Conservation (phyloP, 2,113 vertebrate species). For the Platysternon megacephalum region DNA sequence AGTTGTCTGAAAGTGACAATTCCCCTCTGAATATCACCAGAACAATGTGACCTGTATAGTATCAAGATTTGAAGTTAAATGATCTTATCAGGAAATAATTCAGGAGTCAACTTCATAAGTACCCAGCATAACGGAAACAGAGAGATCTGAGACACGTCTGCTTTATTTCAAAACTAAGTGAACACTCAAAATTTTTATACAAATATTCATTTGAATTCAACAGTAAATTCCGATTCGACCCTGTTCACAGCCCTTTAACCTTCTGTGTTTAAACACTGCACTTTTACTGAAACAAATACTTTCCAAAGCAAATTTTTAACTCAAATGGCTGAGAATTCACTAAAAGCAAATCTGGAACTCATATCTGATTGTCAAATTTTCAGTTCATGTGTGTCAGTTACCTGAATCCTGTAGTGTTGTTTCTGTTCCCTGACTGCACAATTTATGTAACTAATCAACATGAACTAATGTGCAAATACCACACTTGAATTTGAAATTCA, state of each 20-base stretch:
- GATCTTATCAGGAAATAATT: slow-evolving; percentile 77
- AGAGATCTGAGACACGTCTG: slow-evolving; percentile 10
- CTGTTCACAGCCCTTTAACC: not conserved
- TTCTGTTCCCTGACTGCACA: not conserved
- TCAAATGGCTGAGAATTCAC: not conserved
- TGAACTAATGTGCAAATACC: not conserved
- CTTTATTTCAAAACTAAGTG: not conserved
- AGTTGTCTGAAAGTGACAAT: slow-evolving; percentile 79
- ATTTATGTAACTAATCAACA: not conserved
- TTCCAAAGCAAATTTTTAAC: not conserved
- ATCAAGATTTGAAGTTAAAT: slow-evolving; percentile 78
- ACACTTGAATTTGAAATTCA: not conserved
- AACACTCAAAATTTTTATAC: accelerated
- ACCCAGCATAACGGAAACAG: slow-evolving; percentile 13
- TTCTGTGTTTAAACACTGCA: not conserved
- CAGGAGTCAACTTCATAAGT: slow-evolving; percentile 67
- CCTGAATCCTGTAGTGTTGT: not conserved
- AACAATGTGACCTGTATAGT: slow-evolving; percentile 67
- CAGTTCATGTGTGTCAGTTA: not conserved
- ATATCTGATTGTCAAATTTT: not conserved
- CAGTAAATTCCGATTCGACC: not conserved
- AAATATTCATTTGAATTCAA: not conserved
- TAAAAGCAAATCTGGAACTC: not conserved
- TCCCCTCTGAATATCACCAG: slow-evolving; percentile 77
- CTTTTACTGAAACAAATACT: not conserved